These are phyloP conservation scores for Chrysocyon brachyurus DNA, from an alignment of 2,797 vertebrate genomes.

Conservation along the genomic window DNA sequence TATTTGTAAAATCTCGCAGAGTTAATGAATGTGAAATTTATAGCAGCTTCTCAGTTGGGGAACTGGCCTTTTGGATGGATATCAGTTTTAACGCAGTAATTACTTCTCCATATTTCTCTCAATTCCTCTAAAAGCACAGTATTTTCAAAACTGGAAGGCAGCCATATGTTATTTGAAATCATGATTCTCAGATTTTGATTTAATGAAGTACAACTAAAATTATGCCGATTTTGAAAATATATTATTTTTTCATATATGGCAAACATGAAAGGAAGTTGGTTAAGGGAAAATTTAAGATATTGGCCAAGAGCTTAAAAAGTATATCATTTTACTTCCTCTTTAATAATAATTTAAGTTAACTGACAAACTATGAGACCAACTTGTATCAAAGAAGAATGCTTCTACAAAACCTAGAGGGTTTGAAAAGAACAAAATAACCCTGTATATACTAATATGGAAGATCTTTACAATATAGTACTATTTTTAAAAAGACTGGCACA, in stretches of 20 bases:
- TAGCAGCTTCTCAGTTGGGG: neutral
- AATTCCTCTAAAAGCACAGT: neutral
- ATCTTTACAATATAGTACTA: neutral
- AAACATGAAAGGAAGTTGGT: conserved; percentile 28
- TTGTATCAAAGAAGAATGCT: neutral
- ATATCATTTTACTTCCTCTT: neutral
- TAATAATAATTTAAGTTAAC: neutral
- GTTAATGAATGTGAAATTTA: conserved; percentile 51
- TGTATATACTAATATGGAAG: neutral
- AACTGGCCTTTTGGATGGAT: neutral
- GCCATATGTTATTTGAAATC: neutral
- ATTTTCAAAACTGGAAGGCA: conserved; percentile 47
- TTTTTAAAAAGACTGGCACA: neutral
- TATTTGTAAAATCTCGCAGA: conserved; percentile 48
- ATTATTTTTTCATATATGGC: conserved; percentile 8
- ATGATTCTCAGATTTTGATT: conserved; percentile 28
- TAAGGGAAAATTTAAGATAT: neutral
- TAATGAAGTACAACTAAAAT: conserved; percentile 14
- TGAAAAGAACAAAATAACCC: neutral
- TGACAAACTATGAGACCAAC: neutral
- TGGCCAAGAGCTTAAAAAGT: neutral
- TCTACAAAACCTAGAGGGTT: neutral
- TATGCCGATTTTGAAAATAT: conserved; percentile 35
- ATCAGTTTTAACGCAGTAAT: conserved; percentile 52
- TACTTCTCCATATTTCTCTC: conserved; percentile 25